Base-by-base conservation (phyloP, 2,888 invertebrate species). In the Thymelicus sylvestris region DNA sequence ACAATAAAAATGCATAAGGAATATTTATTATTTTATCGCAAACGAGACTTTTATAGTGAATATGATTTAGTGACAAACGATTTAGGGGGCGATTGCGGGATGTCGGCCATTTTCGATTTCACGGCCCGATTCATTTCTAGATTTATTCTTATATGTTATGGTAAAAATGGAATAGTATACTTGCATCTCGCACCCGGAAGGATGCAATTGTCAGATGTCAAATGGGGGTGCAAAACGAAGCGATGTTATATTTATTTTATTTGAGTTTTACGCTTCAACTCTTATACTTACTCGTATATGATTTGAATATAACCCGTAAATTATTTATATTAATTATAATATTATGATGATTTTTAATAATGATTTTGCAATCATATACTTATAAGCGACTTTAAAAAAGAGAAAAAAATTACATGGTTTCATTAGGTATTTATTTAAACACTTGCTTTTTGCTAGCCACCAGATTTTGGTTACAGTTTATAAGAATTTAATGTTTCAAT, bases 101-200 rank as follows among this genome's bases (percentile, higher is more conserved):
- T 80, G 83, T 81, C 83, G 83, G 86, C 87, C 81, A 91, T 91
- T 91, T 92, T 86, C 90, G 90, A 92, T 92, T 92, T 90, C 83
- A 86, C 87, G 91, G 87, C 81, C 81, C 85, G 83, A 74, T 84
- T 81, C 81, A 68, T 68, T 63, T 48, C 63, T 57, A 68, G 68
- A 59, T 48, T 64, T 69, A 69, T 64, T 67, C 41, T 63, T 62
- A 62, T 67, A 85, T 85, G 57, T 47, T 47, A 63, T 63, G 55
- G 44, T 63, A 57, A 68, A 67, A 57, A 68, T 63, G 63, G 19
- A 68, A 63, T 68, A 13, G 68, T 68, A 68, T 67, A 62, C 62
- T 62, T 62, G 67, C 67, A 55, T 52, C 52, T 39, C 67, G 52
- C 52, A 55, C 67, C 62, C 67, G 67, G 67, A 68, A 68, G 67